A percentile compares a stretch with the other conserved stretches of the same genome.
Conservation (phyloP, 1,140 invertebrate species). For the Drosophila pallidifrons region DNA sequence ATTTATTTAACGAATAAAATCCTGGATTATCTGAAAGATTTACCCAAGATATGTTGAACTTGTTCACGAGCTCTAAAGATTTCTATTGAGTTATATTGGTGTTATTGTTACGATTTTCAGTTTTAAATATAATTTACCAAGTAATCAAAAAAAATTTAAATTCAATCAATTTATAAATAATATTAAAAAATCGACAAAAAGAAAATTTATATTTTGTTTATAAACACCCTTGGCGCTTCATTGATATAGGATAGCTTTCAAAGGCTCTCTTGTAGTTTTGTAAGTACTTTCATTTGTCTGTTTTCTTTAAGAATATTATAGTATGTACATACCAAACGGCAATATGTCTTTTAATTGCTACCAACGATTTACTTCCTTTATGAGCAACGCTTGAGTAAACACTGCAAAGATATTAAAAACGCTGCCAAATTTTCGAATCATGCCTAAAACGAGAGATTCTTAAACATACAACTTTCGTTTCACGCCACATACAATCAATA, state of each 20-base stretch:
- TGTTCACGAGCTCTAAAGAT: slow-evolving; percentile 23
- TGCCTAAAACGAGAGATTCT: slow-evolving; percentile 37
- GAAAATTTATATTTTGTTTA: slow-evolving; percentile 84
- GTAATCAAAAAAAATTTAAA: slow-evolving; percentile 23
- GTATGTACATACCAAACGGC: slow-evolving; percentile 36
- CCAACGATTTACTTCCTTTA: background rate
- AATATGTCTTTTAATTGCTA: slow-evolving; percentile 11
- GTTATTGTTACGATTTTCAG: slow-evolving; percentile 25
- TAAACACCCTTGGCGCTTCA: slow-evolving; percentile 85
- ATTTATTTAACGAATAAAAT: too few relatives aligned
- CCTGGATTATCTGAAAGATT: background rate
- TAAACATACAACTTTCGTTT: slow-evolving; percentile 32
- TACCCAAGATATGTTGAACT: background rate
- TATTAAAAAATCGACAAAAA: slow-evolving; percentile 71
- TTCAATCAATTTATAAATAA: slow-evolving; percentile 47
- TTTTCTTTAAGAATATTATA: slow-evolving; percentile 75
- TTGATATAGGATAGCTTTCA: slow-evolving; percentile 85
- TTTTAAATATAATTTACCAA: slow-evolving; percentile 51
- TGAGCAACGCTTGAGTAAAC: slow-evolving; percentile 39
- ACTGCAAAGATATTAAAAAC: slow-evolving; percentile 36
- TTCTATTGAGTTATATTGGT: slow-evolving; percentile 13
- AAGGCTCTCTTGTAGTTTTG: slow-evolving; percentile 85
- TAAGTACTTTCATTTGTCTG: slow-evolving; percentile 85
- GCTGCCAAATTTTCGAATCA: slow-evolving; percentile 49
- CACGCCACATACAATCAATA: slow-evolving; percentile 39